Evolutionary conservation across 2,797 vertebrate species (phyloP), one percentile per base, ranked within the genome.

Genomic region (Sebastes dallii): DNA sequence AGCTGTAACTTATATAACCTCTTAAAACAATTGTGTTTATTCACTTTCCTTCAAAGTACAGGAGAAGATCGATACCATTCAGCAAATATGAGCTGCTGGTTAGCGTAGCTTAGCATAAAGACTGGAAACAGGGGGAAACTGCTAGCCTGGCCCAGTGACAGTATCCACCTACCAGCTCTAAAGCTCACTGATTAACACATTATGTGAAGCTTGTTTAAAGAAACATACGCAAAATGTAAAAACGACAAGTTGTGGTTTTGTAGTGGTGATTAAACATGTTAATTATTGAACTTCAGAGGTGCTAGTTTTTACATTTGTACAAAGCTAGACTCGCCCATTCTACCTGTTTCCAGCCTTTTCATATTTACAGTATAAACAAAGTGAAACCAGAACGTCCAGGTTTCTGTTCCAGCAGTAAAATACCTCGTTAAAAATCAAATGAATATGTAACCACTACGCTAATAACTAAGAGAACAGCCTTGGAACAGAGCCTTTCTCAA

Each of bases 91-190:
- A 56, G 75, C 29, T 46, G 65, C 24, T 12, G 18, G 8, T 60
- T 72, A 27, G 68, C 56, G 6, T 64, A 64, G 64, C 42, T 76
- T 72, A 61, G 55, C 60, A 46, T n/a, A 74, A 32, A 55, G 59
- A 67, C 58, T 46, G 34, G 3, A 65, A 72, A 25, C 5, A 20
- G 7, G 4, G 4, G 14, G 25, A 73, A 78, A 71, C 13, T 32
- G 1, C 34, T 7, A 20, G 14, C 18, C 14, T 46, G n/a, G 24
- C 27, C 56, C 20, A 13, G 25, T 61, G 27, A 61, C 20, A 22
- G 8, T 39, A 22, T 16, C 20, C 46, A 74, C 16, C 22, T 39
- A 13, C 1, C 5, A 59, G 25, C 34, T 55, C 20, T 50, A 12
- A 66, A 39, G 8, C n/a, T 56, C n/a, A 52, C 12, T 18, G 12